Evolutionary conservation across 2,797 vertebrate species (phyloP).

Genomic region (Poecilia picta): DNA sequence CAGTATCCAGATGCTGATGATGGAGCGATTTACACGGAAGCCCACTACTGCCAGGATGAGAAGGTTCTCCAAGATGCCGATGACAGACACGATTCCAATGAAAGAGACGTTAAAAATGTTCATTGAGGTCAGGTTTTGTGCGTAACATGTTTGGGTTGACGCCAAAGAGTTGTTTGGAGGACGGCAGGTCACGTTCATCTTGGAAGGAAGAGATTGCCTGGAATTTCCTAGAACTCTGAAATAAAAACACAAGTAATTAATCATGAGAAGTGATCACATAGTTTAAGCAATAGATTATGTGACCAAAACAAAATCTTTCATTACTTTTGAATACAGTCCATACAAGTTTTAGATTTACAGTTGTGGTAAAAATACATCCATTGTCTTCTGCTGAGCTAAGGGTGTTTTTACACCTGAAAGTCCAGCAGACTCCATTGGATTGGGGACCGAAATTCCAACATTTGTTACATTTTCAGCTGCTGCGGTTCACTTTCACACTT

Average conservation of each 20-base stretch:
- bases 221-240: neutral
- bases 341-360: neutral
- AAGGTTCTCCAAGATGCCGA: slow-evolving; percentile 74
- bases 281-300: neutral
- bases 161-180: slow-evolving; percentile 27
- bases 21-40: slow-evolving; percentile 62
- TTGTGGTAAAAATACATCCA: neutral
- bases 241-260: neutral
- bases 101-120: slow-evolving; percentile 56
- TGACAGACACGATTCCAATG: slow-evolving; percentile 66
- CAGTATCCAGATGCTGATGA: slow-evolving; percentile 77
- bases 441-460: too few species aligned
- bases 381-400: neutral
- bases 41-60: slow-evolving; percentile 72
- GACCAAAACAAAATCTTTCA: neutral
- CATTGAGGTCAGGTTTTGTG: slow-evolving; percentile 31
- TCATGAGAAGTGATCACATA: neutral
- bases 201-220: neutral
- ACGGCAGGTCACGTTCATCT: slow-evolving; percentile 9
- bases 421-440: too few species aligned
- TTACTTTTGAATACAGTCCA: neutral
- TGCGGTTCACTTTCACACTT: too few species aligned
- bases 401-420: too few species aligned
- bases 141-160: slow-evolving; percentile 27
- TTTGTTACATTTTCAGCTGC: too few species aligned